A percentile compares a stretch with the other conserved stretches of the same genome.
Evolutionary conservation across 53 echinoderm and acorn worm species (phyloP).

Genomic region (Actinopyga echinites): DNA sequence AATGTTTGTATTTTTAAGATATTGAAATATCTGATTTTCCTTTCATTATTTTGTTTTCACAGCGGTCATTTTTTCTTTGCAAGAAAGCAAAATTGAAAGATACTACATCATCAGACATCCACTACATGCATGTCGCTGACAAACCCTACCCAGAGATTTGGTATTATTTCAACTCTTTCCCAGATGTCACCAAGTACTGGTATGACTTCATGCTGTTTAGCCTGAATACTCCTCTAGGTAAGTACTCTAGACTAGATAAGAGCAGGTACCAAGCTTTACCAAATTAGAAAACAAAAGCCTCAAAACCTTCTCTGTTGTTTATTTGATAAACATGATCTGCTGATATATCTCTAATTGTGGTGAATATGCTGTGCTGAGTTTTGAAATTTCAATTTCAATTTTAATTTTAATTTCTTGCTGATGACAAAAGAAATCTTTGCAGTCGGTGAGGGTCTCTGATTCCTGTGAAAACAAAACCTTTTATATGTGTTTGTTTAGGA

Average conservation of each 20-base stretch:
- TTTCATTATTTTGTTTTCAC: too few species aligned
- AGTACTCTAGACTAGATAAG: not conserved
- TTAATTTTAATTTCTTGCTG: too few species aligned
- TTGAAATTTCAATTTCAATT: too few species aligned
- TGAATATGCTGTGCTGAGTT: too few species aligned
- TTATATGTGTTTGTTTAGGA: too few species aligned
- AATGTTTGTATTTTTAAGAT: too few species aligned
- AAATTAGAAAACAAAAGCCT: not conserved
- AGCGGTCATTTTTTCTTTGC: slow-evolving; percentile 66
- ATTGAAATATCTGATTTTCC: too few species aligned
- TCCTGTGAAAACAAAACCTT: too few species aligned
- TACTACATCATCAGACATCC: slow-evolving; percentile 65
- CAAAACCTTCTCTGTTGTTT: not conserved
- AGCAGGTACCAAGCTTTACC: not conserved
- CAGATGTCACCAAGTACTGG: slow-evolving; percentile 77
- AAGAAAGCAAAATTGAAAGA: slow-evolving; percentile 61
- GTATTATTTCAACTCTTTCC: slow-evolving; percentile 41
- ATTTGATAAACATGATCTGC: too few species aligned
- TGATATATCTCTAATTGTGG: too few species aligned
- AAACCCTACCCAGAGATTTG: slow-evolving; percentile 56
- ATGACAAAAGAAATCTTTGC: too few species aligned
- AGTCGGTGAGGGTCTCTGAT: too few species aligned
- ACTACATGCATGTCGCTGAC: slow-evolving; percentile 41
- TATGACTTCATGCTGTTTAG: slow-evolving; percentile 71
- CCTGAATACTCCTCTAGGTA: slow-evolving; percentile 80